Percentiles rank a stretch among this genome's conserved stretches.
phyloP scores from a whole-genome alignment of 2,113 vertebrate species.

The Todiramphus saurophagus region DNA sequence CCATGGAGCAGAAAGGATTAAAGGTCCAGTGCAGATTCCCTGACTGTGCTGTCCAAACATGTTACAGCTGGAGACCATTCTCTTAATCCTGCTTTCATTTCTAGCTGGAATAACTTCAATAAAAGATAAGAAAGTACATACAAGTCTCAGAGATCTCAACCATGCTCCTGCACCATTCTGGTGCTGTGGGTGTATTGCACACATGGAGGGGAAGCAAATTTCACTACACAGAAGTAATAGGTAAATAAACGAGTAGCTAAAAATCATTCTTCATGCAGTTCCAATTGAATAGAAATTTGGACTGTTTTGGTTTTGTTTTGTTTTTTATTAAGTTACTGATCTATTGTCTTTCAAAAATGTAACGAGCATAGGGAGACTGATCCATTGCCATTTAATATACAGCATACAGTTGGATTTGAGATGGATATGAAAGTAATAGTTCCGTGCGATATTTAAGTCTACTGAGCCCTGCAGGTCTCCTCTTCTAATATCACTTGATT shows the following conservation, averaged over 20 bases:
- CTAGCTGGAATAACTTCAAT: neutral
- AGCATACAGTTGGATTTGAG: neutral
- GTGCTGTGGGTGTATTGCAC: neutral
- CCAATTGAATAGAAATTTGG: neutral
- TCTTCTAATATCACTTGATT: slow-evolving; percentile 45
- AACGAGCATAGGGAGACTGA: neutral
- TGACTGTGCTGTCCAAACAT: neutral
- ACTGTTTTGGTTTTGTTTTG: neutral
- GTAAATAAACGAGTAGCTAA: slow-evolving; percentile 4
- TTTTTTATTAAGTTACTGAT: neutral
- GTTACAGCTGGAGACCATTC: neutral
- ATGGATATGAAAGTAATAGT: neutral
- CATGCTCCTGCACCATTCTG: neutral
- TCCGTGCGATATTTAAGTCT: slow-evolving; percentile 40
- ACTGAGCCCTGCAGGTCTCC: slow-evolving; percentile 26
- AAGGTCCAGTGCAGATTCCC: neutral
- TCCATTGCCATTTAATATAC: neutral
- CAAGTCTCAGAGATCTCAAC: neutral
- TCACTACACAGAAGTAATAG: neutral
- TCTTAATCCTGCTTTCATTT: neutral
- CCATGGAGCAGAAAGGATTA: neutral
- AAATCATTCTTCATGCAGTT: neutral
- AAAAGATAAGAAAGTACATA: neutral
- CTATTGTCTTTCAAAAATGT: slow-evolving; percentile 14
- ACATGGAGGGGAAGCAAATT: neutral